Evolutionary conservation across 2,113 vertebrate genomes (phyloP), one percentile per base, ranked within the genome.

Genomic region (Terrapene triunguis): DNA sequence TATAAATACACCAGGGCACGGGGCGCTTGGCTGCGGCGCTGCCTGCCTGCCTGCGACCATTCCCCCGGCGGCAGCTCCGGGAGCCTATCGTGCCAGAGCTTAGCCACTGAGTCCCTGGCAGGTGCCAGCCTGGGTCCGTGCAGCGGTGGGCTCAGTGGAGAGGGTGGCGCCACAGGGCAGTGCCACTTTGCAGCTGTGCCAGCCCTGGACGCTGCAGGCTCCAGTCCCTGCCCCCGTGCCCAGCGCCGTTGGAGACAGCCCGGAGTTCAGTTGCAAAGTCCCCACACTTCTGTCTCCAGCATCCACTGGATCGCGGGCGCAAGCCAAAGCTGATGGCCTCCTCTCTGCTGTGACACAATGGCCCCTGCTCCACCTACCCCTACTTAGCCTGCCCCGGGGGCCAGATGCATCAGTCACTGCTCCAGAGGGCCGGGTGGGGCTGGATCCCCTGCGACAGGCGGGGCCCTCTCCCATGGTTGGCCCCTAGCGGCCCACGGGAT

Each of bases 1-100:
- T 98, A 98, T 98, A 98, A 98, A 98, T 98, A 98, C 96, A 95
- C 95, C 84, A 44, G 17, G 11, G 96, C 19, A 62, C 6, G 47
- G 96, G 62, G 24, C 19, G 48, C 6, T 42, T 42, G 50, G 51
- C 10, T 24, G 12, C 32, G 16, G 21, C 8, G 32, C 53, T 69
- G 82, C 47, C 87, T 82, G 82, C 47, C 87, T 82, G 88, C 74
- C 80, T 81, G 17, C 79, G 51, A 57, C 51, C 78, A 51, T 22
- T 84, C 80, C 53, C 85, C 9, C 10, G 9, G 29, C 16, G 54
- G 69, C 84, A 88, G 80, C 54, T n/a, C 32, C 65, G 47, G 51
- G 10, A 32, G 17, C 59, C 44, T 14, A 21, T 32, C 48, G 4
- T 17, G 8, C 6, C 32, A 35, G 6, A 65, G 62, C 17, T 19